Evolutionary conservation across 2,113 vertebrate genomes (phyloP).

Genomic region (Dendrocopos noguchii): DNA sequence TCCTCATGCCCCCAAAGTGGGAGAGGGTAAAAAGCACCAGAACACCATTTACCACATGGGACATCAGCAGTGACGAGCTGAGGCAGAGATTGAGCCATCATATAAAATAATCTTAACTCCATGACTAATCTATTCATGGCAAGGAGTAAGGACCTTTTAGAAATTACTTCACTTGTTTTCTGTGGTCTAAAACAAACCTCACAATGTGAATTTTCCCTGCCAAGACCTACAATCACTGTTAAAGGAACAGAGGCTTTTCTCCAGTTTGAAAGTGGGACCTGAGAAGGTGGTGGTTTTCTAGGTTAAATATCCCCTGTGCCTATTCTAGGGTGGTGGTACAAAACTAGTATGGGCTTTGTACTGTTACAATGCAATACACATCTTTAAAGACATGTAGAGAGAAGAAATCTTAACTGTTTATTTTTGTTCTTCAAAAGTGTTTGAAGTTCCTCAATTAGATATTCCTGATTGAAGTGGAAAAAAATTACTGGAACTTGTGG

Average conservation of each 20-base stretch:
- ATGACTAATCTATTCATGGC: constrained; percentile 18
- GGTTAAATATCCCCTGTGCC: not conserved
- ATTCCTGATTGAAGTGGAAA: not conserved
- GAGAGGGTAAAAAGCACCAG: not conserved
- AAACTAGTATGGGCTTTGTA: not conserved
- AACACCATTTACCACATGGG: not conserved
- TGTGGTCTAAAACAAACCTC: not conserved
- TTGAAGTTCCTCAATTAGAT: not conserved
- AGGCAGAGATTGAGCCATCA: not conserved
- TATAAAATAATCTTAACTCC: not conserved
- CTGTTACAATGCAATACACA: not conserved
- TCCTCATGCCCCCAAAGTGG: not conserved
- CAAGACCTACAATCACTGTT: not conserved
- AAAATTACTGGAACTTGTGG: not conserved
- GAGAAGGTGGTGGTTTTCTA: not conserved
- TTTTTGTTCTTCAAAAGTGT: not conserved
- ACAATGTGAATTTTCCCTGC: not conserved
- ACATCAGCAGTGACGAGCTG: not conserved
- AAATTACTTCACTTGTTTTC: not conserved
- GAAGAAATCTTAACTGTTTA: not conserved
- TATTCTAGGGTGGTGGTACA: not conserved
- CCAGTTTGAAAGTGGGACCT: not conserved
- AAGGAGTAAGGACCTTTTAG: not conserved
- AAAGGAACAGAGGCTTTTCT: not conserved
- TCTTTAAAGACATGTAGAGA: not conserved